Percentiles rank a stretch among this genome's conserved stretches.
Conservation (phyloP, 2,888 invertebrate species). For the Chrysolina oricalcia region DNA sequence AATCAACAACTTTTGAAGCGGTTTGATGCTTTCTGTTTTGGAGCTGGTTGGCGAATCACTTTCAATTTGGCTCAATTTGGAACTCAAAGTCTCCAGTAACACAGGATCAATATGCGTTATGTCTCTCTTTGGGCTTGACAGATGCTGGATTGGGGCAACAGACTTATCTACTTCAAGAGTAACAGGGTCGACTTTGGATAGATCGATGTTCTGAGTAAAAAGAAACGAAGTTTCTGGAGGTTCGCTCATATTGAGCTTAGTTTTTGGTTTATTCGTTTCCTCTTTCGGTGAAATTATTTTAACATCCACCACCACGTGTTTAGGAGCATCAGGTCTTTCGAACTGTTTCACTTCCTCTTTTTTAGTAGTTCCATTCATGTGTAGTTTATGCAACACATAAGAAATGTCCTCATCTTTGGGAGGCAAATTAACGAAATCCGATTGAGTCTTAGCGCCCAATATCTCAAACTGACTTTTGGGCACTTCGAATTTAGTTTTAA, state of each 20-base stretch:
- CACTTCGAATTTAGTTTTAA: constrained; percentile 80
- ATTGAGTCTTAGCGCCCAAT: constrained; percentile 71
- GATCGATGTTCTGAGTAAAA: constrained; percentile 83
- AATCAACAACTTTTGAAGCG: constrained; percentile 60
- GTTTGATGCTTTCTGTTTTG: constrained; percentile 79
- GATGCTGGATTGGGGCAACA: constrained; percentile 75
- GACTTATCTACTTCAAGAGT: constrained; percentile 82
- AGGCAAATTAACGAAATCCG: constrained; percentile 70
- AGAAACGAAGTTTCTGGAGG: constrained; percentile 75
- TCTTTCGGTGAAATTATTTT: constrained; percentile 68
- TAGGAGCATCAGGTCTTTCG: constrained; percentile 68
- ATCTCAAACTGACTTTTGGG: constrained; percentile 84
- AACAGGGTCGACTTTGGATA: constrained; percentile 83
- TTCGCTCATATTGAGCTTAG: constrained; percentile 60
- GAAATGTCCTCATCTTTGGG: constrained; percentile 84
- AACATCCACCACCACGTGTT: constrained; percentile 62
- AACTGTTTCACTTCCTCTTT: constrained; percentile 62
- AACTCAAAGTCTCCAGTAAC: constrained; percentile 79
- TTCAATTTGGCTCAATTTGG: constrained; percentile 84
- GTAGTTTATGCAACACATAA: constrained; percentile 88
- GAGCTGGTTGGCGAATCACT: constrained; percentile 85
- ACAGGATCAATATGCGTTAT: constrained; percentile 82
- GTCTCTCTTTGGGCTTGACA: constrained; percentile 82
- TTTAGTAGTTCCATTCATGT: constrained; percentile 88
- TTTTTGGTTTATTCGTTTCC: constrained; percentile 59